These are phyloP conservation scores for Sinocyclocheilus anshuiensis DNA, from an alignment of 2,113 vertebrate genomes.

Conservation along the genomic window DNA sequence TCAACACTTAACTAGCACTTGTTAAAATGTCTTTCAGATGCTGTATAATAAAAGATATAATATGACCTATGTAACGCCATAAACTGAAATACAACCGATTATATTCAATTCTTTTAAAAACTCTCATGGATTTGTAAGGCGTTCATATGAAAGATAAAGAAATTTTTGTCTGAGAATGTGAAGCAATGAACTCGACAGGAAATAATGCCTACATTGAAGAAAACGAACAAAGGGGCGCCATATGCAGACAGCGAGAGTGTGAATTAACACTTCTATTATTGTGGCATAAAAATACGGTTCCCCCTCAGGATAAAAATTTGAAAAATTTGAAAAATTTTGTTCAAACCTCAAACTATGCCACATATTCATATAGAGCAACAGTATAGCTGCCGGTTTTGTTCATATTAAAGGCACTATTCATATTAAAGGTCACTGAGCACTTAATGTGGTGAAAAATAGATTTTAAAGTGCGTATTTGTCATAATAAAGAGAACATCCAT, in stretches of 20 bases:
- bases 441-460: conserved; percentile 24
- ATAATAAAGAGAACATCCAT: conserved; percentile 13
- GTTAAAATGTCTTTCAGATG: background rate
- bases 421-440: conserved; percentile 31
- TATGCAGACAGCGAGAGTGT: conserved; percentile 21
- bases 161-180: conserved; percentile 1
- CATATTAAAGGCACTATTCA: conserved; percentile 42
- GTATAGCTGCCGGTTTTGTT: conserved; percentile 24
- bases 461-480: conserved; percentile 39
- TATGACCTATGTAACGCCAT: background rate
- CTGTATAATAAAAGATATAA: background rate
- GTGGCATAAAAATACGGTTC: conserved; percentile 33
- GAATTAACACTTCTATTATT: conserved; percentile 48
- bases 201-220: conserved; percentile 46
- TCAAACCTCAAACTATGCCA: conserved; percentile 45
- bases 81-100: background rate
- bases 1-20: background rate
- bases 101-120: background rate
- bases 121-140: background rate
- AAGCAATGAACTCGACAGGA: conserved; percentile 20
- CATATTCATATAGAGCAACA: conserved; percentile 36
- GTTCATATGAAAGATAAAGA: background rate
- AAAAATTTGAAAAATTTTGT: background rate
- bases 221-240: conserved; percentile 40
- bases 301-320: conserved; percentile 43